These are phyloP conservation scores for Oplegnathus fasciatus DNA, from an alignment of 2,113 vertebrate species.

Conservation along the genomic window DNA sequence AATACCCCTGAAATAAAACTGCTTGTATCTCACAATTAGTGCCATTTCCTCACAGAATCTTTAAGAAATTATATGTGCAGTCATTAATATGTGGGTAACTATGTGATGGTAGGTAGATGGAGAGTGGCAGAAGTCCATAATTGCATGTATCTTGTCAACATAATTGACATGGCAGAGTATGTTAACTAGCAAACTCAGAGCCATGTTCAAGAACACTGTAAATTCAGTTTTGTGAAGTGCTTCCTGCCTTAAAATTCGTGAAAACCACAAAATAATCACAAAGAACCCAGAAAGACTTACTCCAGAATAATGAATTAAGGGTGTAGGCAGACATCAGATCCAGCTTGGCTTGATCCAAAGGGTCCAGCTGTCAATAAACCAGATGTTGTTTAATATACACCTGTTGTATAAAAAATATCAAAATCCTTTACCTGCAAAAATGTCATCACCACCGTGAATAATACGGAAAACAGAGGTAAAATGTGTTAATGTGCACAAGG, in stretches of 20 bases:
- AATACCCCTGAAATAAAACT: neutral
- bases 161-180: too few species aligned
- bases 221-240: neutral
- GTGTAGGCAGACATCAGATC: slow-evolving; percentile 96
- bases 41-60: neutral
- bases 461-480: neutral
- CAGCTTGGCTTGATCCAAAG: slow-evolving; percentile 96
- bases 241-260: neutral
- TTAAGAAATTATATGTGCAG: neutral
- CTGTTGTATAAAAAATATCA: neutral
- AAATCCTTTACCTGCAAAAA: neutral
- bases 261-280: neutral
- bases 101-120: too few species aligned
- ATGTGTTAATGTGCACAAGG: neutral
- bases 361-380: slow-evolving; percentile 87
- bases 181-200: neutral
- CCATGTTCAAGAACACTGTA: neutral
- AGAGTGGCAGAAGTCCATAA: neutral
- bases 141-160: neutral
- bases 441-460: neutral
- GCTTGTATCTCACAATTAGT: neutral
- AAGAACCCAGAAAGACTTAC: slow-evolving; percentile 83
- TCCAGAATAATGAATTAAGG: slow-evolving; percentile 98
- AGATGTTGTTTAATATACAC: neutral
- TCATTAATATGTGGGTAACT: neutral